Conservation (phyloP, 2,888 invertebrate species). For the Camptogramma bilineatum region DNA sequence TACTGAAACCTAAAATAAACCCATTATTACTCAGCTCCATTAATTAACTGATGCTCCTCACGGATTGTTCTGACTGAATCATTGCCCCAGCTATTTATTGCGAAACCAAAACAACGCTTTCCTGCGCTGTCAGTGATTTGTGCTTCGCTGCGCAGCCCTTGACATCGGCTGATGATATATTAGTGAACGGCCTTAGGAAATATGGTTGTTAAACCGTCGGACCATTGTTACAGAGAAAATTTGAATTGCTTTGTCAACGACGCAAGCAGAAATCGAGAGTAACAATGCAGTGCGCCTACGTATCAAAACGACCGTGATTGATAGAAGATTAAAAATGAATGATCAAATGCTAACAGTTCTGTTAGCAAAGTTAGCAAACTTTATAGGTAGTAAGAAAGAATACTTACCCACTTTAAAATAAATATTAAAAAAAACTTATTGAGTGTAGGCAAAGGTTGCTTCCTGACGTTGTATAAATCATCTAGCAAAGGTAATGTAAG, state of each 20-base stretch:
- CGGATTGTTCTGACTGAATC: constrained; percentile 44
- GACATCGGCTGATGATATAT: constrained; percentile 45
- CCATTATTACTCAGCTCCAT: constrained; percentile 33
- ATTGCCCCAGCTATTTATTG: constrained; percentile 45
- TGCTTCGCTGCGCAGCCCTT: constrained; percentile 41
- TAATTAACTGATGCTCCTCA: constrained; percentile 35
- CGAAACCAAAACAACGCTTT: constrained; percentile 45
- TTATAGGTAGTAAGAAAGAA: too few species aligned
- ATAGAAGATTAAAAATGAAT: neutral
- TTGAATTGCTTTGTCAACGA: constrained; percentile 22
- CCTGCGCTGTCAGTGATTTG: constrained; percentile 45
- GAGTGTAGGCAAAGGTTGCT: too few species aligned
- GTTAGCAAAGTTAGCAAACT: too few species aligned
- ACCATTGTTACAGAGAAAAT: constrained; percentile 24
- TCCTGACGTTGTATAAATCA: too few species aligned
- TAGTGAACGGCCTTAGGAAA: constrained; percentile 35
- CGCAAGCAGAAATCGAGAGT: constrained; percentile 26
- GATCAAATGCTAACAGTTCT: neutral
- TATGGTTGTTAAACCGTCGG: constrained; percentile 16
- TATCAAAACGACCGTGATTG: constrained; percentile 16
- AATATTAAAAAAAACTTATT: too few species aligned
- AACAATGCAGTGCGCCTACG: constrained; percentile 22
- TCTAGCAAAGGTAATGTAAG: too few species aligned
- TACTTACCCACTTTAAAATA: too few species aligned
- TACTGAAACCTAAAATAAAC: constrained; percentile 24